Percentiles rank a stretch among this genome's conserved stretches.
phyloP scores from a whole-genome alignment of 2,888 invertebrate species.

The Pelosia muscerda region DNA sequence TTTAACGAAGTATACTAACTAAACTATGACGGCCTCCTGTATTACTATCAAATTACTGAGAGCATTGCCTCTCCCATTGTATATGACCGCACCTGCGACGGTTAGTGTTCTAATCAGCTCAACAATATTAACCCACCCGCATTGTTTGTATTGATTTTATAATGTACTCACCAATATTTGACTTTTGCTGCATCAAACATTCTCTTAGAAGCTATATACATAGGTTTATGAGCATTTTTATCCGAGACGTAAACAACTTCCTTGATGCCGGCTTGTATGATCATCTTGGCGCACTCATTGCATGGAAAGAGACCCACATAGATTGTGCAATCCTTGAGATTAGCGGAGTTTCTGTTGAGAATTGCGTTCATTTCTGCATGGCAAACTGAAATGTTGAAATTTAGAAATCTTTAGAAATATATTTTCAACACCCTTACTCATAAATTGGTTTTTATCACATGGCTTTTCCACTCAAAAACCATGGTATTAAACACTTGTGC shows the following conservation, averaged over 20 bases:
- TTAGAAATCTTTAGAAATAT: constrained; percentile 55
- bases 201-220: constrained; percentile 91
- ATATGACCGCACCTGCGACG: too few relatives aligned
- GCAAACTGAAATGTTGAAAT: constrained; percentile 89
- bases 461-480: too few relatives aligned
- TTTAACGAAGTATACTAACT: too few relatives aligned
- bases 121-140: too few relatives aligned
- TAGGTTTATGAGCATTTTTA: constrained; percentile 90
- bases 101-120: too few relatives aligned
- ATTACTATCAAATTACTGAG: too few relatives aligned
- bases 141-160: background rate
- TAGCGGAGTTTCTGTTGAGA: constrained; percentile 93
- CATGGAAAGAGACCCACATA: constrained; percentile 98
- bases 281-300: constrained; percentile 98
- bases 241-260: constrained; percentile 94
- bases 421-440: too few relatives aligned
- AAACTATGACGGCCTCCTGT: too few relatives aligned
- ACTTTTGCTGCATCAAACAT: constrained; percentile 94
- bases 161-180: constrained; percentile 85
- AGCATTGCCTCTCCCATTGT: too few relatives aligned
- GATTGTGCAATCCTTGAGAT: constrained; percentile 92
- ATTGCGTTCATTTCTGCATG: constrained; percentile 99
- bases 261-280: constrained; percentile 96
- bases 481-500: too few relatives aligned
- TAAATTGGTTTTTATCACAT: too few relatives aligned